These are phyloP conservation scores for Drosophila mercatorum DNA, from an alignment of 2,888 invertebrate genomes.

Conservation along the genomic window DNA sequence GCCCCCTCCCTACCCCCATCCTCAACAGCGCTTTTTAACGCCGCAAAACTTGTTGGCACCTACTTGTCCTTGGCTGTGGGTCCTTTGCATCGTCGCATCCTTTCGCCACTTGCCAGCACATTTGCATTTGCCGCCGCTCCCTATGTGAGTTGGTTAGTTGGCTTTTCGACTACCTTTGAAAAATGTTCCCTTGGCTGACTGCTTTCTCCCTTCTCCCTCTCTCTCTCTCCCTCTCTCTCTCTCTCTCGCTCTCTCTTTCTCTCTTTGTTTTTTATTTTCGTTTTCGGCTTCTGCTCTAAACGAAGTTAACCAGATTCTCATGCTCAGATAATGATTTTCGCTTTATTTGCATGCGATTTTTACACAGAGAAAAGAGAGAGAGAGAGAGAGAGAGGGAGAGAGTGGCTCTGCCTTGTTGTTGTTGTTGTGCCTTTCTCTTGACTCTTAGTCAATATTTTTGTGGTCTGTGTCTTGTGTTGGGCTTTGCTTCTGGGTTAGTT, in stretches of 20 bases:
- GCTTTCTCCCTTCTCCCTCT: not conserved
- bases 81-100: conserved; percentile 21
- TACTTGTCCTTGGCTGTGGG: conserved; percentile 44
- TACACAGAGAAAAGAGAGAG: not conserved
- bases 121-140: conserved; percentile 65
- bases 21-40: conserved; percentile 62
- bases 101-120: conserved; percentile 66
- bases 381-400: too few species aligned
- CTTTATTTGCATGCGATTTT: conserved; percentile 73
- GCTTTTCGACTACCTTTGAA: conserved; percentile 72
- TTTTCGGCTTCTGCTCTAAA: conserved; percentile 37
- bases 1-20: not conserved
- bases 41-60: conserved; percentile 74
- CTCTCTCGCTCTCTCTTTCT: too few species aligned
- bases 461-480: not conserved
- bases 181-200: conserved; percentile 46
- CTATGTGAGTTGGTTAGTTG: conserved; percentile 61
- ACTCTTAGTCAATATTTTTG: conserved; percentile 21
- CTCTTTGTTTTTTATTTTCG: not conserved
- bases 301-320: conserved; percentile 78
- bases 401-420: too few species aligned
- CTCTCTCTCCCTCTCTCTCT: too few species aligned
- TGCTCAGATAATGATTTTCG: conserved; percentile 76
- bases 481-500: conserved; percentile 12
- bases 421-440: conserved; percentile 18